phyloP scores from a whole-genome alignment of 2,113 vertebrate species.

The Sterna hirundo region DNA sequence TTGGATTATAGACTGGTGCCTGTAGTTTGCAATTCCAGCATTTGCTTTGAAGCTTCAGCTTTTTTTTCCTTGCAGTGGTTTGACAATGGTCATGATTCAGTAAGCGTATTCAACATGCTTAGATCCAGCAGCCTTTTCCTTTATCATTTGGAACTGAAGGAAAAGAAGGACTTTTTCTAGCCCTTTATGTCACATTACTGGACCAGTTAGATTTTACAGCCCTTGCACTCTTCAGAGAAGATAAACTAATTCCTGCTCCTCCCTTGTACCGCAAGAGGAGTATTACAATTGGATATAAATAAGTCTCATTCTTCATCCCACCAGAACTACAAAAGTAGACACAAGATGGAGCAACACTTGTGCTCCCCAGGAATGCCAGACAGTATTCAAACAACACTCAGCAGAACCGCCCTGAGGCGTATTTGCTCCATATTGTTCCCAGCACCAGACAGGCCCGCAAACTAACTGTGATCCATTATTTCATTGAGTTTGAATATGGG shows the following conservation, averaged over 20 bases:
- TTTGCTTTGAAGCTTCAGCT: constrained; percentile 6
- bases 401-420: neutral
- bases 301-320: neutral
- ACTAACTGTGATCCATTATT: constrained; percentile 25
- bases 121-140: neutral
- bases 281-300: neutral
- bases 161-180: neutral
- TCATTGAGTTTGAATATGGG: neutral
- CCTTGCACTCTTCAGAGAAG: neutral
- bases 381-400: constrained; percentile 49
- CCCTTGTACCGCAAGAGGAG: neutral
- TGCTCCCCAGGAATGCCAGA: neutral
- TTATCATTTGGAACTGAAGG: neutral
- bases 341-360: constrained; percentile 6
- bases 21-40: neutral
- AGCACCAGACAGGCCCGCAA: neutral
- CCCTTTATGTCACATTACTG: neutral
- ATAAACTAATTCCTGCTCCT: neutral
- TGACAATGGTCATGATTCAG: neutral
- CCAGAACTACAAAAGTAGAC: neutral
- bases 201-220: neutral
- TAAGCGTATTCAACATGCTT: neutral
- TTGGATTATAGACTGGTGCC: neutral
- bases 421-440: neutral
- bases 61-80: neutral